Base-by-base conservation (phyloP, 2,888 invertebrate species). In the Nyleta sp. region DNA sequence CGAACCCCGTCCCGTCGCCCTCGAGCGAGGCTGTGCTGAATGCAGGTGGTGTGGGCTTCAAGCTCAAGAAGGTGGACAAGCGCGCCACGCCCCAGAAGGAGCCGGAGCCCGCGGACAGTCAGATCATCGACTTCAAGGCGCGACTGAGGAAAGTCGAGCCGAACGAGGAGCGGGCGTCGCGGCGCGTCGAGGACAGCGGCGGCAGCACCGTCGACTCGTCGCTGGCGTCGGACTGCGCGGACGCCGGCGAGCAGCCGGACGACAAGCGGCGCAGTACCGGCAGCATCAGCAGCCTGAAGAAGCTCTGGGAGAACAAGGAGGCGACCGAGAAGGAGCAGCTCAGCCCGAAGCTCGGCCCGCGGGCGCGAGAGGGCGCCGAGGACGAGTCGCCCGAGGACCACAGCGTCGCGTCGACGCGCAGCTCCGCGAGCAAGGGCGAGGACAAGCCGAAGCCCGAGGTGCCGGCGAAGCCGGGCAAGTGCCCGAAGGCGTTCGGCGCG, bases 201-300 rank as follows among this genome's bases (percentile, higher is more conserved):
- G 80, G 80, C 20, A 84, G 75, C 31, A 80, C 67, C 28, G 80
- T 42, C 20, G 82, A 87, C 24, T 73, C 73, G 20, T 84, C 82
- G 22, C 77, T 82, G 0, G 73, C 73, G 2, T 73, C 65, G 44
- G 88, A 87, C n/a, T 84, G 84, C 17, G 86, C 82, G n/a, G 86
- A 92, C 80, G 74, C 65, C 40, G 86, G 90, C 28, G 94, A 93
- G 7, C 95, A 95, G 57, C 94, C 94, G 13, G 96, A 96, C 59
- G 96, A 96, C 88, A 97, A 97, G 90, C 93, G 97, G 11, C 95
- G 96, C 82, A 97, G 97, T 91, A 97, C 97, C 53, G 97, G 97
- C 78, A 97, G 97, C 91, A 98, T 98, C 87, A 97, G 95, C 89
- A 97, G 96, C 91, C 92, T 98, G 85, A 97, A 97, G 90, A 96